Percentiles rank a stretch among this genome's conserved stretches.
Evolutionary conservation across 2,888 invertebrate genomes (phyloP).

Genomic region (Euplagia quadripunctaria): DNA sequence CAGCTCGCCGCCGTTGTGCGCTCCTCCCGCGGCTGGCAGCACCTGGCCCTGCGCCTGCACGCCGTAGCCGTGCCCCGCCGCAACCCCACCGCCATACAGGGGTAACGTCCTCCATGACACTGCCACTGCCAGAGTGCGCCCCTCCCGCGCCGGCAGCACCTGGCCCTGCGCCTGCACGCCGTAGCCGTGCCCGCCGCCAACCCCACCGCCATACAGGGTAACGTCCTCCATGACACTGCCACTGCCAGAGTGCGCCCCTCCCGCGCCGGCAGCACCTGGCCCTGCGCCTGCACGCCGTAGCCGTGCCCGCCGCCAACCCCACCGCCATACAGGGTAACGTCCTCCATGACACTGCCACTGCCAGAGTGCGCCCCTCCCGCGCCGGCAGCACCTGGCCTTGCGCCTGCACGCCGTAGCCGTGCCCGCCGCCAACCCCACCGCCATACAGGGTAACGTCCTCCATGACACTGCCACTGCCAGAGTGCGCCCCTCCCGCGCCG

Average conservation of each 20-base stretch:
- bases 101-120: constrained; percentile 37
- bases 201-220: constrained; percentile 58
- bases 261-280: constrained; percentile 94
- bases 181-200: constrained; percentile 79
- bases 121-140: neutral
- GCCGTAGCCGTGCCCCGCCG: constrained; percentile 88
- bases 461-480: neutral
- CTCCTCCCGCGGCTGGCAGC: constrained; percentile 96
- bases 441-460: constrained; percentile 54
- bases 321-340: constrained; percentile 57
- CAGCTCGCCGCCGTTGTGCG: constrained; percentile 98
- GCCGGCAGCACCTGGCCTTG: constrained; percentile 95
- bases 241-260: constrained; percentile 91
- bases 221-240: neutral
- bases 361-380: constrained; percentile 92
- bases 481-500: constrained; percentile 95
- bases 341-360: neutral
- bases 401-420: constrained; percentile 93
- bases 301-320: constrained; percentile 59
- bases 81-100: constrained; percentile 53
- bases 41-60: constrained; percentile 94
- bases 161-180: constrained; percentile 94
- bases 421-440: constrained; percentile 53
- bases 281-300: constrained; percentile 95
- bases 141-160: neutral